Percentiles rank a stretch among this genome's conserved stretches.
phyloP scores from a whole-genome alignment of 2,888 invertebrate genomes.

The Aphidius colemani region DNA sequence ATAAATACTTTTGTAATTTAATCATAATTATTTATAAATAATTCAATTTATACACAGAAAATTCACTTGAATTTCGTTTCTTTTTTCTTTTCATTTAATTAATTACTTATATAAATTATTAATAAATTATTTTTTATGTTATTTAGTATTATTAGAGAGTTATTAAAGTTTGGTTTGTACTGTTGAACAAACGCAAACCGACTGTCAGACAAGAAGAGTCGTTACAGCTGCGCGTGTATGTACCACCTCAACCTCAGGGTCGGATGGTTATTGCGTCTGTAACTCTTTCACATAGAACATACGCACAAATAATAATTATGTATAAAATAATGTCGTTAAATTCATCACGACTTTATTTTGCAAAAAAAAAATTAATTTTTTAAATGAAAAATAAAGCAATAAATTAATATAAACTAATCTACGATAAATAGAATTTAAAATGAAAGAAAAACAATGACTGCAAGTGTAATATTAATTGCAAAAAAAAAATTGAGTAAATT shows the following conservation, averaged over 20 bases:
- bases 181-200: conserved; percentile 9
- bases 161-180: conserved; percentile 16
- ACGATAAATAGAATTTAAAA: background rate
- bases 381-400: background rate
- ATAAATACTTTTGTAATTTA: background rate
- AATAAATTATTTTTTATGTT: conserved; percentile 1
- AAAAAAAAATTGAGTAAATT: too few relatives aligned
- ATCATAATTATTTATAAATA: background rate
- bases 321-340: background rate
- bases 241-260: conserved; percentile 23
- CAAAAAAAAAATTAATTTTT: background rate
- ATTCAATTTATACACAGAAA: background rate
- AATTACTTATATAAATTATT: background rate
- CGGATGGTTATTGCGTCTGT: conserved; percentile 25
- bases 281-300: conserved; percentile 12
- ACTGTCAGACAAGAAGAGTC: conserved; percentile 15
- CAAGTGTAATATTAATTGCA: too few relatives aligned
- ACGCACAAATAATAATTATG: background rate
- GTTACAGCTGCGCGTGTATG: conserved; percentile 15
- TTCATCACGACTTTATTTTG: background rate
- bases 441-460: too few relatives aligned
- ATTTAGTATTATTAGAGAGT: conserved; percentile 7
- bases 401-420: background rate
- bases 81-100: background rate
- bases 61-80: too few relatives aligned